phyloP scores from a whole-genome alignment of 2,113 vertebrate genomes.

The Terrapene triunguis region DNA sequence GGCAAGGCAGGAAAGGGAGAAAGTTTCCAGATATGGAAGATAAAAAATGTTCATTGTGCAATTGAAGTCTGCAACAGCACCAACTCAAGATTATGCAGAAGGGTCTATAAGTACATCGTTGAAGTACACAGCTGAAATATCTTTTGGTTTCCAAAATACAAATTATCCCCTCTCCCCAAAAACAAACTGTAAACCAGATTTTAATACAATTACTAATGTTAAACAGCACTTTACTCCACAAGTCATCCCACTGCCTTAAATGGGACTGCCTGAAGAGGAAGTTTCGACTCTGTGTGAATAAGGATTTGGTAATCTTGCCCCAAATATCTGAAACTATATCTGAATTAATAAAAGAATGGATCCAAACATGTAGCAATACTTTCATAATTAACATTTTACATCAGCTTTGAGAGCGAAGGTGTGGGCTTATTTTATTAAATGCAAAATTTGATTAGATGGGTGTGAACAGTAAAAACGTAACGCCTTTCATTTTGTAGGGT shows the following conservation, averaged over 20 bases:
- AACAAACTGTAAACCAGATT: background rate
- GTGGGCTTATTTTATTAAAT: background rate
- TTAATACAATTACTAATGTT: background rate
- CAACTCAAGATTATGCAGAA: slow-evolving; percentile 18
- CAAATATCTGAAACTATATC: background rate
- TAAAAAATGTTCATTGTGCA: background rate
- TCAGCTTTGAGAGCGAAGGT: background rate
- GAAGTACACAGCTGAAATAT: background rate
- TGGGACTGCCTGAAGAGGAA: background rate
- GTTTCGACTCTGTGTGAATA: background rate
- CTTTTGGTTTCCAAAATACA: background rate
- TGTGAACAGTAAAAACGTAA: background rate
- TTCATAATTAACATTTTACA: background rate
- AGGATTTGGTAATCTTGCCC: background rate
- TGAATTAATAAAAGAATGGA: background rate
- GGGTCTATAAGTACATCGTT: background rate
- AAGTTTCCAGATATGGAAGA: slow-evolving; percentile 52
- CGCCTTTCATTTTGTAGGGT: background rate
- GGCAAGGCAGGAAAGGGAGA: slow-evolving; percentile 27
- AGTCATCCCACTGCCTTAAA: background rate
- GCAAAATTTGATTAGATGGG: background rate
- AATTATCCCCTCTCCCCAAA: background rate
- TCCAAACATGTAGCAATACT: background rate
- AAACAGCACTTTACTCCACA: background rate
- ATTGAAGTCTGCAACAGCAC: slow-evolving; percentile 16